Percentiles rank a stretch among this genome's conserved stretches.
Evolutionary conservation across 2,113 vertebrate species (phyloP).

Genomic region (Vanacampus margaritifer): DNA sequence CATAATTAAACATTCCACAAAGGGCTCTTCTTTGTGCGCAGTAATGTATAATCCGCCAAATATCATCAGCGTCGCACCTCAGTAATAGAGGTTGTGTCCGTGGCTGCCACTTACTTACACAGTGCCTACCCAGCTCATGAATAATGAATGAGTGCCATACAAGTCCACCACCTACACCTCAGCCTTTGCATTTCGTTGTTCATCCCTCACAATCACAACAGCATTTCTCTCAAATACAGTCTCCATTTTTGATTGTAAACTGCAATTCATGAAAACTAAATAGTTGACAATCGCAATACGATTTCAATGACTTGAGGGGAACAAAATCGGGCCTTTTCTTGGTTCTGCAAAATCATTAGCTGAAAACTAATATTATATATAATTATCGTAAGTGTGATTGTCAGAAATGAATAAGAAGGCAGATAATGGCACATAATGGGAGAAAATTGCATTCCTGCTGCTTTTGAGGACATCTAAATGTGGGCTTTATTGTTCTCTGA

Average conservation of each 20-base stretch:
- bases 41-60: conserved; percentile 35
- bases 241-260: conserved; percentile 13
- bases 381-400: conserved; percentile 1
- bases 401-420: conserved; percentile 19
- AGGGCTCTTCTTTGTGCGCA: conserved; percentile 33
- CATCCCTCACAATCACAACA: conserved; percentile 32
- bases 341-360: conserved; percentile 6
- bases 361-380: background rate
- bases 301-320: background rate
- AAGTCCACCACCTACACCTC: conserved; percentile 63
- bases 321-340: background rate
- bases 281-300: background rate
- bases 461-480: conserved; percentile 71
- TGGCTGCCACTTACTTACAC: conserved; percentile 57
- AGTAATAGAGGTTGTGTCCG: conserved; percentile 58
- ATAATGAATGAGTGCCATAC: conserved; percentile 64
- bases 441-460: conserved; percentile 49
- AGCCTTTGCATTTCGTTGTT: conserved; percentile 40
- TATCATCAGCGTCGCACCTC: conserved; percentile 51
- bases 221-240: conserved; percentile 10
- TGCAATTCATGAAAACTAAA: conserved; percentile 3
- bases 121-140: conserved; percentile 65
- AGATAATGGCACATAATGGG: conserved; percentile 30
- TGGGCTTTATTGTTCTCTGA: conserved; percentile 67
- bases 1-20: conserved; percentile 32